phyloP scores from a whole-genome alignment of 2,888 invertebrate species.

The Acronicta psi region DNA sequence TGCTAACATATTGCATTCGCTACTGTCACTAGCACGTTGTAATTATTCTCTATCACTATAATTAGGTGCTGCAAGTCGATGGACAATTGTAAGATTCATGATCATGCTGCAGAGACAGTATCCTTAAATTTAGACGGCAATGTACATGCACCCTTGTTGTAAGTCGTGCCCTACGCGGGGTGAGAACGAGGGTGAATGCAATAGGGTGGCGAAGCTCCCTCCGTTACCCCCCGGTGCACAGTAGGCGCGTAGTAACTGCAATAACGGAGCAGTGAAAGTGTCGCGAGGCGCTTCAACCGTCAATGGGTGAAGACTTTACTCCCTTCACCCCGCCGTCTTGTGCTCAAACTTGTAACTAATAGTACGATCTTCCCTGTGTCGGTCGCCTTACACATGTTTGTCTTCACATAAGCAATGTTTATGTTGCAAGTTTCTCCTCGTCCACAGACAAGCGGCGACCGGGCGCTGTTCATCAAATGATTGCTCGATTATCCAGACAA shows the following conservation, averaged over 20 bases:
- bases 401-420: conserved; percentile 49
- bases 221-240: conserved; percentile 75
- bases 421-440: conserved; percentile 45
- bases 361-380: conserved; percentile 75
- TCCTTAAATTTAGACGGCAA: conserved; percentile 79
- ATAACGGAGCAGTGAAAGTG: conserved; percentile 89
- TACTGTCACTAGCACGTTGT: conserved; percentile 48
- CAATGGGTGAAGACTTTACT: conserved; percentile 87
- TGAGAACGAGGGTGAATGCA: conserved; percentile 82
- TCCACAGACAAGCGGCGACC: conserved; percentile 31
- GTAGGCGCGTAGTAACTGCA: conserved; percentile 89
- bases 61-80: conserved; percentile 32
- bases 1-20: conserved; percentile 69
- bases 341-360: conserved; percentile 84
- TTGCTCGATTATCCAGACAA: conserved; percentile 24
- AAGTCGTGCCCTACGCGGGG: conserved; percentile 75
- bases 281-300: conserved; percentile 88
- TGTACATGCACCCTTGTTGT: conserved; percentile 79
- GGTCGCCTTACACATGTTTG: conserved; percentile 62
- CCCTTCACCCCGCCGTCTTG: conserved; percentile 86
- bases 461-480: conserved; percentile 19
- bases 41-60: conserved; percentile 30
- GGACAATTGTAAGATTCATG: conserved; percentile 57
- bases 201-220: conserved; percentile 78
- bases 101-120: conserved; percentile 60